These are phyloP conservation scores for Hormaphis cornu DNA, from an alignment of 1,140 invertebrate species.

Conservation along the genomic window DNA sequence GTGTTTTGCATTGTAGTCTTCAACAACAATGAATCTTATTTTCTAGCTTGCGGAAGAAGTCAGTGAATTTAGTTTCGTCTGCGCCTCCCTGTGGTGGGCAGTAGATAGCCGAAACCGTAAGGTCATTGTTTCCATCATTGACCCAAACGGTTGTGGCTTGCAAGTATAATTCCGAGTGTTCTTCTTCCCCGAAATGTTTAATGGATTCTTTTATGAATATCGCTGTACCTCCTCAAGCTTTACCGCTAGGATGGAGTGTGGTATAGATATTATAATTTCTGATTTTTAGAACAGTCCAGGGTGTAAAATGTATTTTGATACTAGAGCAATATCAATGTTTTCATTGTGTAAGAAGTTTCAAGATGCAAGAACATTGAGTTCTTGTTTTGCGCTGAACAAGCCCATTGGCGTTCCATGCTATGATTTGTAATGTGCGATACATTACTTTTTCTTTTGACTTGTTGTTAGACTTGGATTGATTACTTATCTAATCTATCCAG, in stretches of 20 bases:
- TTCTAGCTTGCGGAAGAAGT: too few relatives aligned
- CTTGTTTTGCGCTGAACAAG: too few relatives aligned
- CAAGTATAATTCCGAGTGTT: neutral
- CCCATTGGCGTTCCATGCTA: neutral
- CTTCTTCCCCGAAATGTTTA: neutral
- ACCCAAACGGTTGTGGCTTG: neutral
- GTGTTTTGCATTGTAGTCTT: conserved; percentile 9
- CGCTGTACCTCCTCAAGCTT: neutral
- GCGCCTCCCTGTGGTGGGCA: neutral
- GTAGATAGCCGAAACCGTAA: neutral
- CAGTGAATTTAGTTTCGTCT: too few relatives aligned
- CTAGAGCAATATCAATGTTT: conserved; percentile 36
- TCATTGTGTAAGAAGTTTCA: too few relatives aligned
- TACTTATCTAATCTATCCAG: too few relatives aligned
- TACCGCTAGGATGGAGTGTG: conserved; percentile 7
- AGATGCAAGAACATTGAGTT: too few relatives aligned
- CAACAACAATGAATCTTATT: too few relatives aligned
- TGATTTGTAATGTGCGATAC: too few relatives aligned
- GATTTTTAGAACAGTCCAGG: conserved; percentile 32
- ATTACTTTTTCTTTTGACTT: too few relatives aligned
- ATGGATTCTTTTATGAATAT: conserved; percentile 8
- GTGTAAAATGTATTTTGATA: conserved; percentile 36
- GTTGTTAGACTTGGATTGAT: too few relatives aligned
- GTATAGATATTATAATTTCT: conserved; percentile 13
- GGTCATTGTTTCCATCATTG: neutral